Conservation (phyloP, 2,113 vertebrate species). For the Plecotus auritus region DNA sequence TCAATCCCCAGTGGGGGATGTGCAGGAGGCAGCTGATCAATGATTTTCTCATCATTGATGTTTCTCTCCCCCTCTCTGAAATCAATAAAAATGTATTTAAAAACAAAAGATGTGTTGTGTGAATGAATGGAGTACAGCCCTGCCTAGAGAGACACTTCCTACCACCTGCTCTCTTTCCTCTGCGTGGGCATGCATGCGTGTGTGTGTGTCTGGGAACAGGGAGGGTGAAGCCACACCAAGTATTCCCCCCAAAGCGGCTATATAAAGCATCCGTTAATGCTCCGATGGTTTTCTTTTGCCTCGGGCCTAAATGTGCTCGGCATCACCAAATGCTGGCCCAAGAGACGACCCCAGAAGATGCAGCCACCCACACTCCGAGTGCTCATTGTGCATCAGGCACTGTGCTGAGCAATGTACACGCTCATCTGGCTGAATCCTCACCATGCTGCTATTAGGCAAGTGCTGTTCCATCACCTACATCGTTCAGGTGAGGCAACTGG, state of each 20-base stretch:
- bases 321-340: not conserved
- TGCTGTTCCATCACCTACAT: not conserved
- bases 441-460: not conserved
- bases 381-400: not conserved
- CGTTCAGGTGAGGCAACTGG: not conserved
- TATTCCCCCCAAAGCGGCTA: not conserved
- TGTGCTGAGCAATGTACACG: not conserved
- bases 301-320: not conserved
- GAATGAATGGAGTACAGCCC: not conserved
- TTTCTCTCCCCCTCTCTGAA: no score
- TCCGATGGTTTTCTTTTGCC: not conserved
- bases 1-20: no score
- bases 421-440: not conserved
- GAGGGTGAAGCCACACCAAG: not conserved
- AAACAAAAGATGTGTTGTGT: not conserved
- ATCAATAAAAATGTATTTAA: no score
- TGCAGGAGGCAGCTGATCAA: no score
- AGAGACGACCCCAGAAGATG: not conserved
- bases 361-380: not conserved
- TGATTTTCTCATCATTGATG: no score
- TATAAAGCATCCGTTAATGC: not conserved
- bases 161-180: conserved; percentile 42
- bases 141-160: not conserved
- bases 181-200: not conserved
- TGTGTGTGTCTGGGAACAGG: not conserved